Evolutionary conservation across 2,888 invertebrate species (phyloP).

Genomic region (Agrochola lota): DNA sequence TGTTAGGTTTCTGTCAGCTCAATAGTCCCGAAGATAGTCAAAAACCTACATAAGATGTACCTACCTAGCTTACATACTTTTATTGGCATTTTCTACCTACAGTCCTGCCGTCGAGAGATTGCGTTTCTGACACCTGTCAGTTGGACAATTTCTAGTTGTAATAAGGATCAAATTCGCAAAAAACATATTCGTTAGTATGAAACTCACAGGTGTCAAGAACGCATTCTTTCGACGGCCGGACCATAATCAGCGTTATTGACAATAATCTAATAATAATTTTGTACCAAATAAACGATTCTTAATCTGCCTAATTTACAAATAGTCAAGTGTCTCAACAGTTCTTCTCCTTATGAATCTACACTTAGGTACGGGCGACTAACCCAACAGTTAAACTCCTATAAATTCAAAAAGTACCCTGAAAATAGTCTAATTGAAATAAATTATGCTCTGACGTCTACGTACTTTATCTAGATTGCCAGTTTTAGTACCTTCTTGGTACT

Average conservation of each 20-base stretch:
- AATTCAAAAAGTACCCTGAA: constrained; percentile 19
- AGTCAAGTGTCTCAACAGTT: neutral
- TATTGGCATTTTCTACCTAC: no score
- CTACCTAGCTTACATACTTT: no score
- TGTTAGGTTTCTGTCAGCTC: no score
- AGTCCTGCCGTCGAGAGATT: no score
- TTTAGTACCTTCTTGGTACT: constrained; percentile 33
- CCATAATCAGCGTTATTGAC: neutral
- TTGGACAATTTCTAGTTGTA: no score
- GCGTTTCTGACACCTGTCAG: no score
- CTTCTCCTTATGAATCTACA: neutral
- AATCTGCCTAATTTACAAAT: neutral
- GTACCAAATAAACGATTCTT: neutral
- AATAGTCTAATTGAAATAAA: constrained; percentile 34
- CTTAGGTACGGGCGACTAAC: neutral
- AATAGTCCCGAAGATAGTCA: no score
- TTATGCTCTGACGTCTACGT: constrained; percentile 28
- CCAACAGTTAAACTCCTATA: constrained; percentile 16
- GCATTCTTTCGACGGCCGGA: no score
- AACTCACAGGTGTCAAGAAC: no score
- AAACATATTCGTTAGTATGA: no score
- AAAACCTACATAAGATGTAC: no score
- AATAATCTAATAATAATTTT: neutral
- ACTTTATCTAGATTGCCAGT: constrained; percentile 28
- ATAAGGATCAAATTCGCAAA: no score